These are phyloP conservation scores for Phrynosoma blainvillii DNA, from an alignment of 2,113 vertebrate genomes.

Conservation along the genomic window DNA sequence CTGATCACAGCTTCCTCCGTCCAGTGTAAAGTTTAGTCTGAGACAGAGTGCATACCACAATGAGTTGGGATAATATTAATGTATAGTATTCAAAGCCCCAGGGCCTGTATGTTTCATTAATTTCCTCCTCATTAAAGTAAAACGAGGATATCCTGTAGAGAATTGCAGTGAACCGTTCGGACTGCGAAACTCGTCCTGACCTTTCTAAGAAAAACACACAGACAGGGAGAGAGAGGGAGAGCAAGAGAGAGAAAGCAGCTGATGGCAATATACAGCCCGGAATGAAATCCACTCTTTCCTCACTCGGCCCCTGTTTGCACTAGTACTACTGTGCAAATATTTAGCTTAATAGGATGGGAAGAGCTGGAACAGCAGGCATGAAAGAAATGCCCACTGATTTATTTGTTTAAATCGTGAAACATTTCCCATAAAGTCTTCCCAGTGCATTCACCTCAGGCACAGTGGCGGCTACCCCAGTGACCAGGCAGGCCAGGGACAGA, in stretches of 20 bases:
- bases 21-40: constrained; percentile 75
- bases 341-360: constrained; percentile 74
- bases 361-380: constrained; percentile 69
- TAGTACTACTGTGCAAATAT: constrained; percentile 70
- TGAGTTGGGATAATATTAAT: constrained; percentile 77
- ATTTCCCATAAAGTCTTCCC: constrained; percentile 71
- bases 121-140: constrained; percentile 80
- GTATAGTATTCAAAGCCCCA: constrained; percentile 77
- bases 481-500: constrained; percentile 52
- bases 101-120: constrained; percentile 80
- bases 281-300: constrained; percentile 65
- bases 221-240: constrained; percentile 53
- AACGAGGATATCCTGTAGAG: constrained; percentile 81
- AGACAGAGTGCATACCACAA: constrained; percentile 69
- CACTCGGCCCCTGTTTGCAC: constrained; percentile 48
- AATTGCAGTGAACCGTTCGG: constrained; percentile 77
- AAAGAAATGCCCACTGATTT: constrained; percentile 67
- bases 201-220: constrained; percentile 77
- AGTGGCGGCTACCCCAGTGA: constrained; percentile 57
- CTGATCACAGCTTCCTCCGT: constrained; percentile 75
- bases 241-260: constrained; percentile 61
- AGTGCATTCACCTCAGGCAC: constrained; percentile 63
- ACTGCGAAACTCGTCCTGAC: constrained; percentile 76
- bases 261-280: constrained; percentile 66
- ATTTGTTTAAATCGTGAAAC: constrained; percentile 71